These are phyloP conservation scores for Platycnemis pennipes DNA, from an alignment of 2,888 invertebrate genomes.

Conservation along the genomic window DNA sequence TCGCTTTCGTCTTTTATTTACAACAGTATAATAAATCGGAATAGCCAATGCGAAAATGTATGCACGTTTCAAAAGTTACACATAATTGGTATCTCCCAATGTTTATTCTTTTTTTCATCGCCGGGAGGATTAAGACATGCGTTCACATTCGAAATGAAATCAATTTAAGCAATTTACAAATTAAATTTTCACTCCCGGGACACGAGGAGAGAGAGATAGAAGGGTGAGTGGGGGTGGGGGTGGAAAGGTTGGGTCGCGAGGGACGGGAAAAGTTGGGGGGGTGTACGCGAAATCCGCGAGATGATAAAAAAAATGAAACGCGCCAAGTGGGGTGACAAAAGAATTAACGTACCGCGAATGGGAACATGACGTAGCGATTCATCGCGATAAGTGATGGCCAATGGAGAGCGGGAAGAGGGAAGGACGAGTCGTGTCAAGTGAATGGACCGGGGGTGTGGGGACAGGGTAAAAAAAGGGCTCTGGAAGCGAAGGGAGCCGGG, in stretches of 20 bases:
- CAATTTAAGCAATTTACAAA: constrained; percentile 64
- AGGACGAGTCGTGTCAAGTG: constrained; percentile 23
- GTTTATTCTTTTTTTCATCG: neutral
- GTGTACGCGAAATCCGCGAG: constrained; percentile 43
- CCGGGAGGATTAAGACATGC: constrained; percentile 55
- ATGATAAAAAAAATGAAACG: constrained; percentile 59
- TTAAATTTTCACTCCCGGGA: constrained; percentile 29
- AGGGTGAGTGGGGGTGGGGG: neutral
- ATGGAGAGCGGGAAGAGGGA: constrained; percentile 29
- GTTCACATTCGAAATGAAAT: constrained; percentile 48
- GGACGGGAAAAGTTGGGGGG: neutral
- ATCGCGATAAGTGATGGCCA: constrained; percentile 66
- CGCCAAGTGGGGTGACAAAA: constrained; percentile 60
- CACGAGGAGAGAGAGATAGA: neutral
- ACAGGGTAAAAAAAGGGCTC: neutral
- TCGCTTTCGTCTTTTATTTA: too few species aligned
- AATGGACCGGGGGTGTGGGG: neutral
- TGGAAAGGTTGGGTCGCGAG: neutral
- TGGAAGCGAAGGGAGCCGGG: neutral
- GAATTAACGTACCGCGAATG: constrained; percentile 66
- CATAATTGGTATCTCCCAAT: neutral
- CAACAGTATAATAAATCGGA: too few species aligned
- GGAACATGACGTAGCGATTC: constrained; percentile 63
- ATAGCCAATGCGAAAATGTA: neutral
- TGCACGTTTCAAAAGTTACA: neutral